Percentiles rank a stretch among this genome's conserved stretches.
phyloP scores from a whole-genome alignment of 2,888 invertebrate genomes.

The Siphonodentalium dalli region DNA sequence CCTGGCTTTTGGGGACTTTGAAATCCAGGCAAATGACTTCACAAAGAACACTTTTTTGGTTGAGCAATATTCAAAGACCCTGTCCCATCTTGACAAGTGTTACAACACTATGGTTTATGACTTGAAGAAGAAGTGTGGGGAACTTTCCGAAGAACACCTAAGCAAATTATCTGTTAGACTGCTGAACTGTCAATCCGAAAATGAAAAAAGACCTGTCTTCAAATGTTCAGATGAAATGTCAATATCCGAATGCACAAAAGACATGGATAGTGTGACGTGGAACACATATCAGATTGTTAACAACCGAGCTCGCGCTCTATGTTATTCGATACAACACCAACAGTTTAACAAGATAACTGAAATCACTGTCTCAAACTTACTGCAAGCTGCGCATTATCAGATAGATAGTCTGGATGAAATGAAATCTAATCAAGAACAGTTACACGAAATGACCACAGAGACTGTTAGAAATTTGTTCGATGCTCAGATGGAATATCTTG shows the following conservation, averaged over 20 bases:
- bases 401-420: constrained; percentile 66
- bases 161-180: constrained; percentile 75
- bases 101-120: constrained; percentile 72
- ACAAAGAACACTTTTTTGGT: no score
- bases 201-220: constrained; percentile 71
- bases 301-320: constrained; percentile 75
- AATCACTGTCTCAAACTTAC: constrained; percentile 73
- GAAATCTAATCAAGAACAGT: constrained; percentile 68
- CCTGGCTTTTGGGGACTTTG: no score
- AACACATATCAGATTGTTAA: constrained; percentile 76
- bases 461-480: constrained; percentile 66
- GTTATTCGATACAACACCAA: constrained; percentile 72
- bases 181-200: constrained; percentile 74
- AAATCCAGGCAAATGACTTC: no score
- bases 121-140: constrained; percentile 71
- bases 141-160: constrained; percentile 73
- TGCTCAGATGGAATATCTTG: constrained; percentile 67
- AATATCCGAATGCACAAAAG: constrained; percentile 72
- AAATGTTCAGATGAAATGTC: constrained; percentile 73
- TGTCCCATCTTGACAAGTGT: no score
- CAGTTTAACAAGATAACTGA: constrained; percentile 75
- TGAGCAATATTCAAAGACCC: no score
- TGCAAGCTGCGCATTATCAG: constrained; percentile 69
- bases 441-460: constrained; percentile 66
- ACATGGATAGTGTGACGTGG: constrained; percentile 75